phyloP scores from a whole-genome alignment of 2,113 vertebrate species.

The Sclerurus mexicanus region DNA sequence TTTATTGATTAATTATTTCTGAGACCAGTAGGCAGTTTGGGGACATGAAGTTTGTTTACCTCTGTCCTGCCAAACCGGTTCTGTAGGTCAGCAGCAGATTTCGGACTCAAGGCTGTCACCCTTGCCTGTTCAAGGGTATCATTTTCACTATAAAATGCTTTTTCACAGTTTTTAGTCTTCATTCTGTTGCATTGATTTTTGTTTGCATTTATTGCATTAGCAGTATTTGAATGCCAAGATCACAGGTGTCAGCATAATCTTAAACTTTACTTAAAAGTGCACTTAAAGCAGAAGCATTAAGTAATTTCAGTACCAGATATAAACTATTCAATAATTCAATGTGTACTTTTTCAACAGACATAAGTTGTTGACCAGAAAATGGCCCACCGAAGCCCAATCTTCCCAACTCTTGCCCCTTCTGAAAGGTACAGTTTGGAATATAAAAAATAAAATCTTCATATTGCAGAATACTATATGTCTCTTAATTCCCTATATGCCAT shows the following conservation, averaged over 20 bases:
- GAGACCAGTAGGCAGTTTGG: background rate
- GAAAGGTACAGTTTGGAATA: constrained; percentile 75
- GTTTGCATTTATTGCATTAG: background rate
- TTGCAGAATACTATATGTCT: background rate
- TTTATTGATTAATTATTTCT: background rate
- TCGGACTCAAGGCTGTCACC: background rate
- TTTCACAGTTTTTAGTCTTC: background rate
- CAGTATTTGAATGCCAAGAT: background rate
- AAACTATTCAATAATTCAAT: constrained; percentile 56
- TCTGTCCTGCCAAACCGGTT: background rate
- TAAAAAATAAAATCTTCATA: background rate
- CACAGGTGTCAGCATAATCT: background rate
- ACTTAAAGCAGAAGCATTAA: background rate
- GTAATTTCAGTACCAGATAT: constrained; percentile 13
- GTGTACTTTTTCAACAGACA: constrained; percentile 73
- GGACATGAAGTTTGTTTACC: background rate
- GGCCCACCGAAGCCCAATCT: constrained; percentile 72
- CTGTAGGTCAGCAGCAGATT: background rate
- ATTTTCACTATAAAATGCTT: background rate
- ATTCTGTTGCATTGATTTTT: background rate
- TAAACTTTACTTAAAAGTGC: background rate
- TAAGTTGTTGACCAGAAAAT: constrained; percentile 76
- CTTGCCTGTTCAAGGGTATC: background rate
- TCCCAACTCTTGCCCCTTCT: constrained; percentile 74
- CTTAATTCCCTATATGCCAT: background rate